Conservation (phyloP, 2,888 invertebrate genomes). For the Eupithecia abbreviata region DNA sequence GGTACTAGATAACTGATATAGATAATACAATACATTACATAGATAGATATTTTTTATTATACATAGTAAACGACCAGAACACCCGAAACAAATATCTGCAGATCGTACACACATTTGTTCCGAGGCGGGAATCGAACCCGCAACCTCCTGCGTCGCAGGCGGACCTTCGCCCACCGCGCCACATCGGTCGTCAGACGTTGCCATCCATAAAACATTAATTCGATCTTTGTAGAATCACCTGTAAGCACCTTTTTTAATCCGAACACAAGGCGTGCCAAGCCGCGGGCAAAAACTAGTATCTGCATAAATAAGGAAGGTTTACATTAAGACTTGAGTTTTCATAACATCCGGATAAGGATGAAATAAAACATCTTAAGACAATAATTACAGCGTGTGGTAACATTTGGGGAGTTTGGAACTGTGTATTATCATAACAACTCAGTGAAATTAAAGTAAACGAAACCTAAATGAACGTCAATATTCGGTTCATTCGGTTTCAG, state of each 20-base stretch:
- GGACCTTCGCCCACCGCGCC: no score
- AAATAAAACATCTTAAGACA: slow-evolving; percentile 47
- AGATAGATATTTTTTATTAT: no score
- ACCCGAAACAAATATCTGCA: no score
- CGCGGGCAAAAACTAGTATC: not conserved
- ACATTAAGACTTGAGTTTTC: slow-evolving; percentile 10
- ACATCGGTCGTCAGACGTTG: no score
- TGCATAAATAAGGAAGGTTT: not conserved
- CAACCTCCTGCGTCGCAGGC: no score
- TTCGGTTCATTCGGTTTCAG: slow-evolving; percentile 5
- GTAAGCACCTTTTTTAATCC: not conserved
- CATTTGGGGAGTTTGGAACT: slow-evolving; percentile 64
- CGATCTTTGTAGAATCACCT: not conserved
- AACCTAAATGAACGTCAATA: slow-evolving; percentile 43
- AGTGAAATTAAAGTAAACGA: slow-evolving; percentile 53
- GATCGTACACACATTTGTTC: no score
- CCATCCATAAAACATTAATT: not conserved
- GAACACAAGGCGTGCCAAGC: not conserved
- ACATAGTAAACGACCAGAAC: no score
- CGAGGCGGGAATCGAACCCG: no score
- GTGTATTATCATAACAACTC: slow-evolving; percentile 63
- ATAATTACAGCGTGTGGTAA: slow-evolving; percentile 50
- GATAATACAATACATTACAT: no score
- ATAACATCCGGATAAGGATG: slow-evolving; percentile 23
- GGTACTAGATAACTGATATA: no score